A percentile compares a stretch with the other conserved stretches of the same genome.
phyloP scores from a whole-genome alignment of 2,797 vertebrate genomes.

The Chelidonichthys spinosus region DNA sequence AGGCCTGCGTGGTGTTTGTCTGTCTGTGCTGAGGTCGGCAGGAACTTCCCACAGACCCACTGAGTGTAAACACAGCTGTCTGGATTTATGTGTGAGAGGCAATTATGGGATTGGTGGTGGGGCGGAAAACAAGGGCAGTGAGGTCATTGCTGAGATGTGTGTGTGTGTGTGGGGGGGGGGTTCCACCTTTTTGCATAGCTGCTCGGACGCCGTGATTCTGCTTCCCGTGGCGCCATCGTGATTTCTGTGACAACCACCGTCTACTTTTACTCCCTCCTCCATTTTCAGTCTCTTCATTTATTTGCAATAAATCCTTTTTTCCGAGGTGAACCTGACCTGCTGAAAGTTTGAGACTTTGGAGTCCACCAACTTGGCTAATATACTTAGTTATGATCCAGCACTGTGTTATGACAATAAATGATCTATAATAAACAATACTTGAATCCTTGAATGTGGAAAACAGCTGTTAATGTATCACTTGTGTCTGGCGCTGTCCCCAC shows the following conservation, averaged over 20 bases:
- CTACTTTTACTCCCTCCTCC: neutral
- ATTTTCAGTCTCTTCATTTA: neutral
- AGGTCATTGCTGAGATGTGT: slow-evolving; percentile 53
- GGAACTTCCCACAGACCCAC: slow-evolving; percentile 70
- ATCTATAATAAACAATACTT: too few relatives aligned
- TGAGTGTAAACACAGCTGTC: slow-evolving; percentile 81
- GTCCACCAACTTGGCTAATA: neutral
- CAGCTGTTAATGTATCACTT: neutral
- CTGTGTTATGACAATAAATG: too few relatives aligned
- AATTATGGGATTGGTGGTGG: slow-evolving; percentile 61
- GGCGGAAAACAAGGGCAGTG: slow-evolving; percentile 54
- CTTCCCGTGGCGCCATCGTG: neutral
- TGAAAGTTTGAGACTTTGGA: neutral
- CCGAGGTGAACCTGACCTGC: too few relatives aligned
- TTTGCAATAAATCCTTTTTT: too few relatives aligned
- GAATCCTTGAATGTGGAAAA: neutral
- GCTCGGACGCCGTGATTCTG: neutral
- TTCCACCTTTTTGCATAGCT: neutral
- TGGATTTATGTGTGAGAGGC: slow-evolving; percentile 45
- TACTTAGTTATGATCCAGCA: neutral
- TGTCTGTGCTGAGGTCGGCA: slow-evolving; percentile 77
- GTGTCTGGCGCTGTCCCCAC: too few relatives aligned
- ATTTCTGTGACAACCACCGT: neutral
- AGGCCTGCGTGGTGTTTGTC: slow-evolving; percentile 24
- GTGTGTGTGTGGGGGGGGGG: neutral